Evolutionary conservation across 1,140 invertebrate genomes (phyloP), one percentile per base, ranked within the genome.

Genomic region (Drosophila pseudoananassae): DNA sequence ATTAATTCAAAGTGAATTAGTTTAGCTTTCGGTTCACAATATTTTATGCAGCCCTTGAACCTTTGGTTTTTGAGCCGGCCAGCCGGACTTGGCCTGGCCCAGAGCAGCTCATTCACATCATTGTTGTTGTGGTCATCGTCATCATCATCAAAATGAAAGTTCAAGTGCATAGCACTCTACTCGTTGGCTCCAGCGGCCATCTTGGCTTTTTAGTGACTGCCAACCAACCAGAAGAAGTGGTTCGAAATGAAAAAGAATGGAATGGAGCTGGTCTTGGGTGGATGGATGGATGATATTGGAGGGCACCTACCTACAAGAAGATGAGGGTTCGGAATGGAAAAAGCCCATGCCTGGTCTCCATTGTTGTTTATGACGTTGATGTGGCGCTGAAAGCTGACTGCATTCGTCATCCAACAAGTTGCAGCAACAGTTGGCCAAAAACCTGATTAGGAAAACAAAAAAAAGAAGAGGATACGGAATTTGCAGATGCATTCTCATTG

Each of bases 341-440:
- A 12, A 40, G 23, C 51, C 33, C 14, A 17, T 15, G 10, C 33
- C 25, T 1, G 33, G 10, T 36, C 33, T 46, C 43, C 58, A 61
- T 59, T 63, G 60, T 71, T 80, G 72, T 75, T 83, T 84, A 83
- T 84, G 81, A 84, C 76, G 54, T 76, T 84, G 81, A 85, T 76
- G 76, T 73, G 76, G 76, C 80, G 59, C 73, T 77, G 78, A 36
- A 56, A 46, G 55, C 27, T 59, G 53, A 68, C 61, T 61, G 71
- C 61, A 72, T 76, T 66, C 57, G 53, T 63, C 63, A 73, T 69
- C 72, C 82, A 87, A 88, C 82, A 87, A 88, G 82, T 88, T 88
- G 80, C 80, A 85, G 78, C 65, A 87, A 82, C 78, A 88, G 82
- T 87, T 88, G 81, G 83, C 50, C 63, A 45, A 55, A 66, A 69